A percentile compares a stretch with the other conserved stretches of the same genome.
Evolutionary conservation across 2,888 invertebrate genomes (phyloP).

Genomic region (Hirtodrosophila confusa): DNA sequence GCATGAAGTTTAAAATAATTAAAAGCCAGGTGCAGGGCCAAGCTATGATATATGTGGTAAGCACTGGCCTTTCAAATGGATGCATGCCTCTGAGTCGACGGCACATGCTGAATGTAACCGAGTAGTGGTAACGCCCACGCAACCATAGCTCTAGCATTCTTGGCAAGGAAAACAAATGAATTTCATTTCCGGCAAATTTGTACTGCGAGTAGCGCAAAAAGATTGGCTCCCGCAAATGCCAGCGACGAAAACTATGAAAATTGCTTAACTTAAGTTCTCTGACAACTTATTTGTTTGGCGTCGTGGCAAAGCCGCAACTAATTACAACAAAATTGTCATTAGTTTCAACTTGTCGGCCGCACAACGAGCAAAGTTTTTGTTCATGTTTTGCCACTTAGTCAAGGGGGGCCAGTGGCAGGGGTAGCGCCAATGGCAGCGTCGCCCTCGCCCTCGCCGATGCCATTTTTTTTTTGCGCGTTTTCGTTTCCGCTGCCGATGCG

Average conservation of each 20-base stretch:
- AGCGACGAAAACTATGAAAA: slow-evolving; percentile 74
- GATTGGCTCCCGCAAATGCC: slow-evolving; percentile 58
- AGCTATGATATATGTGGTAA: slow-evolving; percentile 56
- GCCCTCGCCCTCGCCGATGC: slow-evolving; percentile 41
- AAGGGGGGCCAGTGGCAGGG: not conserved
- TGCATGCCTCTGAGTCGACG: slow-evolving; percentile 33
- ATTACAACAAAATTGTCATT: slow-evolving; percentile 80
- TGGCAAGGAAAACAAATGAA: slow-evolving; percentile 69
- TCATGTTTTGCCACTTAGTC: slow-evolving; percentile 76
- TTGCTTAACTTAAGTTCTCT: slow-evolving; percentile 74
- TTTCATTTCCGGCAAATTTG: slow-evolving; percentile 76
- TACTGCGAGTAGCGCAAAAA: slow-evolving; percentile 52
- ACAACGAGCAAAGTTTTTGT: slow-evolving; percentile 73
- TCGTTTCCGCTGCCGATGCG: slow-evolving; percentile 64
- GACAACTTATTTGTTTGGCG: slow-evolving; percentile 72
- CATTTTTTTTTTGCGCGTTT: slow-evolving; percentile 70
- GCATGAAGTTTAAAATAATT: slow-evolving; percentile 71
- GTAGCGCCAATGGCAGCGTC: slow-evolving; percentile 15
- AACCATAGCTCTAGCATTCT: slow-evolving; percentile 40
- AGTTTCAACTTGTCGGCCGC: slow-evolving; percentile 78
- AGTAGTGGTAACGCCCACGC: slow-evolving; percentile 25
- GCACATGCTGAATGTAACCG: slow-evolving; percentile 36
- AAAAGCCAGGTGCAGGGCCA: slow-evolving; percentile 51
- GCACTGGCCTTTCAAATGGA: slow-evolving; percentile 22
- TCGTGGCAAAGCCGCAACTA: slow-evolving; percentile 73